Conservation (phyloP, 2,888 invertebrate species). For the Ptilodon capucinus region DNA sequence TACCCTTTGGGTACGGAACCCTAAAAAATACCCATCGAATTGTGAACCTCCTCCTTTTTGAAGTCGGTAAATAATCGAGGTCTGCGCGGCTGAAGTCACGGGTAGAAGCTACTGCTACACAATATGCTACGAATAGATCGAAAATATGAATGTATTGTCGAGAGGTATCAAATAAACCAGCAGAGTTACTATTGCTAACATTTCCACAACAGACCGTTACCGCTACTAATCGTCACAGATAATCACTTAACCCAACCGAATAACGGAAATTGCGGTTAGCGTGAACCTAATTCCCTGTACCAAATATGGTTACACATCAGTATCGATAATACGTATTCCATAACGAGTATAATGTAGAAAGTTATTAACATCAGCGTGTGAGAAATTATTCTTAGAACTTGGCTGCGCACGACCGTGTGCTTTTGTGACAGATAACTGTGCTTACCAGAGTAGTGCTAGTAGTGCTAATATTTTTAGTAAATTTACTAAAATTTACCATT, state of each 20-base stretch:
- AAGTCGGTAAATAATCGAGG: too few species aligned
- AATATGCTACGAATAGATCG: too few species aligned
- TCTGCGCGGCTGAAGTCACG: too few species aligned
- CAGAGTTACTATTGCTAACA: not conserved
- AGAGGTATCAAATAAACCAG: not conserved
- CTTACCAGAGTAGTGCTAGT: too few species aligned
- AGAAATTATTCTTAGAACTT: slow-evolving; percentile 15
- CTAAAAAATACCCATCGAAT: too few species aligned
- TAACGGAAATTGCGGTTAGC: slow-evolving; percentile 17
- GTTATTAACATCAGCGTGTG: slow-evolving; percentile 9
- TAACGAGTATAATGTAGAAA: slow-evolving; percentile 19
- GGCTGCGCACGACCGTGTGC: not conserved
- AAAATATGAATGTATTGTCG: too few species aligned
- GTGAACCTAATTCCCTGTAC: slow-evolving; percentile 12
- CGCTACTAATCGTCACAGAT: not conserved
- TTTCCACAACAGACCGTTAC: not conserved
- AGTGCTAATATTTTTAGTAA: too few species aligned
- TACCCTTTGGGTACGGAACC: too few species aligned
- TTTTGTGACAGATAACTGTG: not conserved
- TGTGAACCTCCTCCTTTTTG: too few species aligned
- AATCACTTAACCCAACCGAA: slow-evolving; percentile 10
- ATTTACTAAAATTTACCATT: too few species aligned
- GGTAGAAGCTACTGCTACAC: too few species aligned
- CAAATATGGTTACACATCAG: not conserved
- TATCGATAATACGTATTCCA: slow-evolving; percentile 4